These are phyloP conservation scores for Uropetala carovei DNA, from an alignment of 2,888 invertebrate genomes.

Conservation along the genomic window DNA sequence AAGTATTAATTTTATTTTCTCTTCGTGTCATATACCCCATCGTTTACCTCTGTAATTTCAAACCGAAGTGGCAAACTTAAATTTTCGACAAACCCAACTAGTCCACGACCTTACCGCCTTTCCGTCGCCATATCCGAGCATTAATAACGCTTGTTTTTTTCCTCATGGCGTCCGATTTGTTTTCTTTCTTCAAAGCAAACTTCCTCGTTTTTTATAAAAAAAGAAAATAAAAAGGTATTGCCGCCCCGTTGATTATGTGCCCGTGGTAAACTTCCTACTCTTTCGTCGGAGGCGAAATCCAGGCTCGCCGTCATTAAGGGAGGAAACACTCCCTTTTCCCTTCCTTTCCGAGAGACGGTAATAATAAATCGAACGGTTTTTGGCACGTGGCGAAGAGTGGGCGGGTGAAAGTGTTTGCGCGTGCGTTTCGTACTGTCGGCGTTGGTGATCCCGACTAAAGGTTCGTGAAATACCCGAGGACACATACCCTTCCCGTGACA, in stretches of 20 bases:
- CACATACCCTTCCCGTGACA: conserved; percentile 18
- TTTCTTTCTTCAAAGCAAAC: neutral
- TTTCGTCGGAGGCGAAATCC: conserved; percentile 13
- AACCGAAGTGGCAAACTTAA: no score
- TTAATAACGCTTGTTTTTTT: neutral
- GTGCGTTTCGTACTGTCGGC: neutral
- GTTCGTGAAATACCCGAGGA: neutral
- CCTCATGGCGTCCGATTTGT: neutral
- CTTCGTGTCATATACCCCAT: no score
- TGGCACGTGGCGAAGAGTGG: neutral
- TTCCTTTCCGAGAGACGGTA: neutral
- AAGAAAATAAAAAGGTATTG: neutral
- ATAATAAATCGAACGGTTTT: conserved; percentile 1
- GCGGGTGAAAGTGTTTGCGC: no score
- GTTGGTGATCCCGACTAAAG: neutral
- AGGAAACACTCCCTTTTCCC: neutral
- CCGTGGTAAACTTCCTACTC: neutral
- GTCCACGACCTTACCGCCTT: no score
- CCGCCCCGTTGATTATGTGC: neutral
- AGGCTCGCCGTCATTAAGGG: neutral
- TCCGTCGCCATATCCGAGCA: neutral
- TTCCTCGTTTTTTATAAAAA: neutral
- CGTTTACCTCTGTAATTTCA: no score
- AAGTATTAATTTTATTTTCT: no score
- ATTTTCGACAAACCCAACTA: no score